Base-by-base conservation (phyloP, 2,888 invertebrate genomes). In the Erpobdella octoculata region DNA sequence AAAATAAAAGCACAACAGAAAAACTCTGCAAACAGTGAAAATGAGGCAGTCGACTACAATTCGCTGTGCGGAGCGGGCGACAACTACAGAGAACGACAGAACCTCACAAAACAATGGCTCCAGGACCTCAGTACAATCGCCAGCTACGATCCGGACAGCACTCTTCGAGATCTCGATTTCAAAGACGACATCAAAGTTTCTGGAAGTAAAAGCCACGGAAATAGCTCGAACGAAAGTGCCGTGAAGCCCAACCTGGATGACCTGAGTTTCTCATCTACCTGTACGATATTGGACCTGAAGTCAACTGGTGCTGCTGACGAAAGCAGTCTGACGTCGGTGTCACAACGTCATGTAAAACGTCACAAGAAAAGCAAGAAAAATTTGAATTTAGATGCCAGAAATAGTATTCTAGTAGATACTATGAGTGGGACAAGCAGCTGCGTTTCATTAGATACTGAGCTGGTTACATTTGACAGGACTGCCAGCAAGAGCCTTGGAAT, bases 41-140 rank as follows among this genome's bases (percentile, higher is more conserved):
- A 69, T 33, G 62, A 62, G n/a, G 62, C 28, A 25, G 21, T 12
- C 46, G 21, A 67, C 25, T 28, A 61, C 15, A 33, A 31, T 25
- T 8, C 5, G 33, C 35, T 28, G 33, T 4, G 35, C 31, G n/a
- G 6, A 8, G 12, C 9, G 25, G 8, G 25, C n/a, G 12, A 8
- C 9, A 15, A 41, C 46, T 15, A n/a, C 18, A 12, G 8, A 58
- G 59, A 8, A 21, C 9, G 62, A 8, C n/a, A 35, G 25, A 59
- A n/a, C 15, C 72, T 70, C 46, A 72, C 72, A 12, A 70, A 62
- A 31, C 70, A 65, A 48, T 72, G 72, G 72, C 64, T 72, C 28
- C 68, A 68, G 15, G 70, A 72, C 65, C 46, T 72, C 46, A 72
- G 72, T 58, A 72, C 72, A 2, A 33, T 61, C 21, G 72, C 68